Conservation (phyloP, 2,113 vertebrate species). For the Gavialis gangeticus region DNA sequence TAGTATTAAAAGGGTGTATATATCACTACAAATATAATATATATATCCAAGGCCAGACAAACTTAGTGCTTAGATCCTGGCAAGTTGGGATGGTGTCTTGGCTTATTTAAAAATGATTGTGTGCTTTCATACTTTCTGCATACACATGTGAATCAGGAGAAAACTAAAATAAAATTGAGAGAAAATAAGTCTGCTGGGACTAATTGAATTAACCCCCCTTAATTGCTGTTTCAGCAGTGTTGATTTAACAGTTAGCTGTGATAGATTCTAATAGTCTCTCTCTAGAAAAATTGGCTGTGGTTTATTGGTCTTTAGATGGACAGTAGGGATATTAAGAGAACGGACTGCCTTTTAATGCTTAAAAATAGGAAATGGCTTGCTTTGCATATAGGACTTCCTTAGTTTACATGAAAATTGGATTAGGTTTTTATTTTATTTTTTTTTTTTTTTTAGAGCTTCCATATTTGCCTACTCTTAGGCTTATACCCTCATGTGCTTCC, state of each 20-base stretch:
- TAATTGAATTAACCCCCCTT: slow-evolving; percentile 52
- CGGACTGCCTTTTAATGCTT: neutral
- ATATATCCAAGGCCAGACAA: no score
- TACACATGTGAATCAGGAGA: neutral
- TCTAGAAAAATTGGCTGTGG: slow-evolving; percentile 32
- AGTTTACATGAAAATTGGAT: neutral
- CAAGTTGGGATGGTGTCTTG: no score
- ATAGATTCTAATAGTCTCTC: slow-evolving; percentile 22
- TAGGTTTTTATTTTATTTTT: neutral
- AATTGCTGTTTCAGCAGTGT: slow-evolving; percentile 43
- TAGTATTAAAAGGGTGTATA: no score
- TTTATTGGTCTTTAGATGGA: slow-evolving; percentile 37
- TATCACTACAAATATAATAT: no score
- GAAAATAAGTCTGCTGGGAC: slow-evolving; percentile 2
- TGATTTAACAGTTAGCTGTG: slow-evolving; percentile 17
- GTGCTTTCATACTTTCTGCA: no score
- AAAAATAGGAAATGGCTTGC: neutral
- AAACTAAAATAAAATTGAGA: slow-evolving; percentile 2
- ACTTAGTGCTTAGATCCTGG: neutral
- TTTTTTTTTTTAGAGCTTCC: neutral
- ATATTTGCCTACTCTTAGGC: neutral
- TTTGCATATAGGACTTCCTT: neutral
- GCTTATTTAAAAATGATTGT: no score
- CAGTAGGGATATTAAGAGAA: neutral
- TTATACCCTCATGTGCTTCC: slow-evolving; percentile 6